Conservation (phyloP, 2,797 vertebrate genomes). For the Lophius americanus region DNA sequence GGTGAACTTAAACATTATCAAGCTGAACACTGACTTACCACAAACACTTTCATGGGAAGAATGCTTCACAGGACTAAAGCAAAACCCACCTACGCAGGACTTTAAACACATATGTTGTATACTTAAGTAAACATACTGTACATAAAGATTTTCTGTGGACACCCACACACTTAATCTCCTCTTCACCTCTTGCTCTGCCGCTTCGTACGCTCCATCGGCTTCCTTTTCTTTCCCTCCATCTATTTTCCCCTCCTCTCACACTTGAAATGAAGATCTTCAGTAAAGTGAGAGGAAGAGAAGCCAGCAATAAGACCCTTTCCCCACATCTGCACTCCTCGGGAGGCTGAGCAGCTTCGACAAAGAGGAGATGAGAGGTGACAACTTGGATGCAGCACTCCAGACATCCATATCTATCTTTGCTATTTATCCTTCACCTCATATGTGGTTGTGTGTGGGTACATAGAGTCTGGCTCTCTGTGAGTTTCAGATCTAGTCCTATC, state of each 20-base stretch:
- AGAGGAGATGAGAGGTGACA: constrained; percentile 15
- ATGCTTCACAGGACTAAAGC: constrained; percentile 6
- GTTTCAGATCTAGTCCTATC: background rate
- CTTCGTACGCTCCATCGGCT: background rate
- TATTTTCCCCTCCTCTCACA: background rate
- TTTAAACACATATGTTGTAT: background rate
- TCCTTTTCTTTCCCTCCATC: background rate
- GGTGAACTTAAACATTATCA: constrained; percentile 5
- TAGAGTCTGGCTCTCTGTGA: background rate
- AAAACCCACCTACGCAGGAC: constrained; percentile 26
- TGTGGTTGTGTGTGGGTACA: background rate
- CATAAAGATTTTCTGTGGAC: constrained; percentile 18
- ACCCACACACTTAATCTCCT: constrained; percentile 37
- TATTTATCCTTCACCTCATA: background rate
- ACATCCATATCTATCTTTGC: background rate
- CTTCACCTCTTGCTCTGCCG: constrained; percentile 8
- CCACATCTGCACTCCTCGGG: no score
- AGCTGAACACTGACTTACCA: background rate
- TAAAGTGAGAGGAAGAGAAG: constrained; percentile 38
- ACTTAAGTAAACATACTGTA: constrained; percentile 24
- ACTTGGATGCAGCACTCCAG: no score
- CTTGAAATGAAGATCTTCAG: background rate
- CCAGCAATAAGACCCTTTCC: constrained; percentile 24
- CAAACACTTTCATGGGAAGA: background rate
- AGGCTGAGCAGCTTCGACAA: background rate